phyloP scores from a whole-genome alignment of 2,113 vertebrate species.

The Strix uralensis region DNA sequence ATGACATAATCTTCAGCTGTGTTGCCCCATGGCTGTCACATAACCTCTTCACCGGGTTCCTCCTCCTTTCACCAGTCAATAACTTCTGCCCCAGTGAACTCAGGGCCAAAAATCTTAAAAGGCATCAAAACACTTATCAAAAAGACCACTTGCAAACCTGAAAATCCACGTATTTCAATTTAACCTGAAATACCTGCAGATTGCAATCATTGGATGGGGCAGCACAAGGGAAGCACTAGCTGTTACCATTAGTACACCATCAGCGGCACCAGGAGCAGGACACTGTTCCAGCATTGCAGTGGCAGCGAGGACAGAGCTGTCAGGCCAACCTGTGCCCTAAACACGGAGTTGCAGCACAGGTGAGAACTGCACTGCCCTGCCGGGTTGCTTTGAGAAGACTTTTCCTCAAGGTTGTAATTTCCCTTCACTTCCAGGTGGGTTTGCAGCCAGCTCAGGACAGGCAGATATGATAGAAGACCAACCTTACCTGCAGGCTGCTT shows the following conservation, averaged over 20 bases:
- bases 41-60: background rate
- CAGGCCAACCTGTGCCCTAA: background rate
- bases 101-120: background rate
- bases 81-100: background rate
- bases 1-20: background rate
- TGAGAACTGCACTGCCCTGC: background rate
- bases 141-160: background rate
- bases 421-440: background rate
- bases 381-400: background rate
- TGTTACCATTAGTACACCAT: fast-evolving
- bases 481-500: background rate
- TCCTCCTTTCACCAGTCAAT: background rate
- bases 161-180: background rate
- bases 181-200: background rate
- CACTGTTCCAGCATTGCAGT: fast-evolving
- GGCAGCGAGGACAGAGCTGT: background rate
- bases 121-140: background rate
- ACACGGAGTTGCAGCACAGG: background rate
- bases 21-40: background rate
- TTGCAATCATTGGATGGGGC: background rate
- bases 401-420: background rate
- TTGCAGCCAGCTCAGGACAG: background rate
- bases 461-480: background rate
- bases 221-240: background rate
- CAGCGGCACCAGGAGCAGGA: background rate